phyloP scores from a whole-genome alignment of 2,797 vertebrate genomes.

The Myotis vivesi region DNA sequence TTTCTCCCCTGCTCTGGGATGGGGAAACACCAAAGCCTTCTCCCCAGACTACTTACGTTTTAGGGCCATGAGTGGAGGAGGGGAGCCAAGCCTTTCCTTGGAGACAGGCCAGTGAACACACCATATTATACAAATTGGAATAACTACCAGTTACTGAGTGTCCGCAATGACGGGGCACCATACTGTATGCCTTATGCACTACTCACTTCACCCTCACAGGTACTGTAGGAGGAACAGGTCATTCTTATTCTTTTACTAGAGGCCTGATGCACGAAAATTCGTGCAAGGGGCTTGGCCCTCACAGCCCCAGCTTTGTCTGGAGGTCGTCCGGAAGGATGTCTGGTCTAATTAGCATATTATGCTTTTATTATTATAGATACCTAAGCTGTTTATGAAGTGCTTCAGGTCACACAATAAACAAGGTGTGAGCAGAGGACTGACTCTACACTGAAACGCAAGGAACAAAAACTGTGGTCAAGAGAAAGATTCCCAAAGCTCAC shows the following conservation, averaged over 20 bases:
- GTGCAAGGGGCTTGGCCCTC: no score
- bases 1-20: background rate
- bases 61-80: background rate
- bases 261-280: no score
- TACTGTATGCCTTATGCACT: background rate
- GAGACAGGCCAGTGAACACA: background rate
- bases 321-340: no score
- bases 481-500: background rate
- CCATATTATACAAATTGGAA: background rate
- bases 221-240: background rate
- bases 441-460: background rate
- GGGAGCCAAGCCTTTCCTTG: background rate
- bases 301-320: no score
- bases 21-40: background rate
- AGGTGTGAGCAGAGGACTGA: background rate
- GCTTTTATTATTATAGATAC: no score
- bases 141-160: background rate
- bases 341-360: no score
- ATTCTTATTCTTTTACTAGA: background rate
- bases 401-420: background rate
- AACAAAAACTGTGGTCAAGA: background rate
- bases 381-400: background rate
- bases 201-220: background rate
- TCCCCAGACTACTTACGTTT: background rate
- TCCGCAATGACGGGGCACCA: accelerated